Base-by-base conservation (phyloP, 2,797 vertebrate species). In the Amblyopsis hoosieri region DNA sequence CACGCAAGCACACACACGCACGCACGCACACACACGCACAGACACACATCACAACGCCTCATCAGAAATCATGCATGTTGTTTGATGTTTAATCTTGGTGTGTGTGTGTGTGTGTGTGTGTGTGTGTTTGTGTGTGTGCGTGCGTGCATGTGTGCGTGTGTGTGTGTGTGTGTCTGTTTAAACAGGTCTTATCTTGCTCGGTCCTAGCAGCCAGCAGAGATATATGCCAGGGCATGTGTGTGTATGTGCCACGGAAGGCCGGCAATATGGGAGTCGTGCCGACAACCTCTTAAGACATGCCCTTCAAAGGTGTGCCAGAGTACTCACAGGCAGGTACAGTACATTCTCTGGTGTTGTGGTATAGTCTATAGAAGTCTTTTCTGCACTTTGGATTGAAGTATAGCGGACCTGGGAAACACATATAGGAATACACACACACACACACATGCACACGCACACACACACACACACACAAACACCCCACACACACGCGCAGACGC, bases 291-390 rank as follows among this genome's bases (percentile, higher is more conserved):
- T 23, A 23, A 23, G 3, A 23, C 23, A 23, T 23, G 23, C 23
- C 23, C 14, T 33, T 15, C 37, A 45, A 31, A 42, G 47, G 64
- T 51, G 58, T 62, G 56, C 42, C 54, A n/a, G 12, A 6, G 29
- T 59, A 94, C 96, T 96, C 91, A 99, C 96, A 95, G 77, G 93
- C 92, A 33, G 96, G 95, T 56, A 92, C 86, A 48, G 94, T 97
- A 85, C 97, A 99, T 81, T 99, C 97, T 69, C 96, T 91, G 75
- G 95, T 97, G 84, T 93, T 95, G 89, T 98, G 91, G 83, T 97
- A 98, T 57, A 98, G 90, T 66, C 95, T 93, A 81, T 95, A 90
- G 78, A 99, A 97, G 72, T 94, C 93, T 89, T 93, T 97, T 79
- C 90, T 96, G 83, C 97, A 99, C 90, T 94, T 97, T 4, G 96